phyloP scores from a whole-genome alignment of 2,113 vertebrate genomes.

The Gavia stellata region DNA sequence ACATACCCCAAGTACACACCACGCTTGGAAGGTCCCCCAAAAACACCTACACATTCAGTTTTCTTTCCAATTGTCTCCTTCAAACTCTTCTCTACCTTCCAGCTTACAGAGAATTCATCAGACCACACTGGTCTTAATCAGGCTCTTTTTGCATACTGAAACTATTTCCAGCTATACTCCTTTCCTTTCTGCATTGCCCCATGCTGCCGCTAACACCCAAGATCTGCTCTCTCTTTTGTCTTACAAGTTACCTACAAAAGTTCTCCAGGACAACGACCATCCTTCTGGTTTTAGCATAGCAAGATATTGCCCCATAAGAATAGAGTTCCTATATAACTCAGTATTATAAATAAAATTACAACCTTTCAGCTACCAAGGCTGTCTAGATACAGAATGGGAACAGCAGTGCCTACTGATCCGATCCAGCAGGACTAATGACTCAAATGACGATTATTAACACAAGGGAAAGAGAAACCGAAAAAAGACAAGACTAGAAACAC shows the following conservation, averaged over 20 bases:
- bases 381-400: not conserved
- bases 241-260: not conserved
- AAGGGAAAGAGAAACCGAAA: not conserved
- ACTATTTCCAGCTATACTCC: not conserved
- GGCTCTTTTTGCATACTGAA: not conserved
- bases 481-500: not conserved
- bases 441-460: not conserved
- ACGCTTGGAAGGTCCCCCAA: not conserved
- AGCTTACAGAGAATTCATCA: not conserved
- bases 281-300: not conserved
- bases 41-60: not conserved
- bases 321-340: not conserved
- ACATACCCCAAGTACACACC: rapidly evolving
- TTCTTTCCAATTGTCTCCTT: not conserved
- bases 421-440: not conserved
- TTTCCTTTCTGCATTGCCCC: not conserved
- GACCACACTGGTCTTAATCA: not conserved
- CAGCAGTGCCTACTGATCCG: not conserved
- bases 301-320: not conserved
- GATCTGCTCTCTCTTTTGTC: not conserved
- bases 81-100: not conserved
- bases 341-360: not conserved
- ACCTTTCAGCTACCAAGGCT: not conserved
- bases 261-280: not conserved
- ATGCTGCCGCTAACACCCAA: not conserved